phyloP scores from a whole-genome alignment of 2,113 vertebrate species.

The Macroglossus sobrinus region DNA sequence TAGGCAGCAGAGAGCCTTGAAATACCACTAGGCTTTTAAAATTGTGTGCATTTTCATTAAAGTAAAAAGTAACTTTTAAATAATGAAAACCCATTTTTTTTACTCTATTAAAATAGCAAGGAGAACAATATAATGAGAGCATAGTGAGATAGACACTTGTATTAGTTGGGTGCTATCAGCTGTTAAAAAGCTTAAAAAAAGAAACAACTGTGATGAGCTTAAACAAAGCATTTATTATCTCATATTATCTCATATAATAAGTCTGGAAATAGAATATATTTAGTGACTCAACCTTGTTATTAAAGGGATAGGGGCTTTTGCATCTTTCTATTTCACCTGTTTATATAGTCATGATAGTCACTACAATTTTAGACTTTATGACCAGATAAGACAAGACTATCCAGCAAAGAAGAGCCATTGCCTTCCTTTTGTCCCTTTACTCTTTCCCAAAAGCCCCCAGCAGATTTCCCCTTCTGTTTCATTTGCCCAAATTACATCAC shows the following conservation, averaged over 20 bases:
- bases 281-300: neutral
- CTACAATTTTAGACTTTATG: neutral
- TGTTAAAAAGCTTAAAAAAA: neutral
- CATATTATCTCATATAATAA: neutral
- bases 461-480: neutral
- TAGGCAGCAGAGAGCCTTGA: neutral
- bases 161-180: neutral
- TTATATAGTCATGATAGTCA: neutral
- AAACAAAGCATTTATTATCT: neutral
- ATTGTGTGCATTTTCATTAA: neutral
- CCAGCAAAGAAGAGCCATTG: neutral
- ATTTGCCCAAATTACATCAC: neutral
- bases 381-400: neutral
- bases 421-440: neutral
- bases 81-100: neutral
- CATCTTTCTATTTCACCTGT: neutral
- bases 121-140: neutral
- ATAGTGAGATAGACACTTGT: neutral
- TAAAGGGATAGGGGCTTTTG: neutral
- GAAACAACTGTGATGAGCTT: neutral
- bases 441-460: neutral
- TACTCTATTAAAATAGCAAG: slow-evolving; percentile 2
- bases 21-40: neutral
- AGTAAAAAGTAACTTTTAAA: slow-evolving; percentile 1
- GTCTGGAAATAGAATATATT: neutral